Percentiles rank a stretch among this genome's conserved stretches.
These are phyloP conservation scores for Gymnodraco acuticeps DNA, from an alignment of 2,797 vertebrate species.

Conservation along the genomic window DNA sequence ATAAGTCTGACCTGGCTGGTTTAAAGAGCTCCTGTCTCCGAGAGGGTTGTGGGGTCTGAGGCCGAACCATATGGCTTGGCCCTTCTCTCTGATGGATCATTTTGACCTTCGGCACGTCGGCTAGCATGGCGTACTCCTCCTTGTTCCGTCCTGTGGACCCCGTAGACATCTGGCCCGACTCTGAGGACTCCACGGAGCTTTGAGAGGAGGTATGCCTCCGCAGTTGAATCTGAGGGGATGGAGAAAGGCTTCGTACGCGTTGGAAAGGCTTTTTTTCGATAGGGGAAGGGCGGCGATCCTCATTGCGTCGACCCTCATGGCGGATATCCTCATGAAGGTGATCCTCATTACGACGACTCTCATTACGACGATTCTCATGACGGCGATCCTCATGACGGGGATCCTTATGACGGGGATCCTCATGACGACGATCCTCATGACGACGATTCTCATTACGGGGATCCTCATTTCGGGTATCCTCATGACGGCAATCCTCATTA, in stretches of 20 bases:
- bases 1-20: conserved; percentile 82
- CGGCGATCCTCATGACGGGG: no score
- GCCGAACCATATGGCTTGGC: conserved; percentile 46
- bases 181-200: conserved; percentile 84
- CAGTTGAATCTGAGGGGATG: conserved; percentile 54
- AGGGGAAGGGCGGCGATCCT: conserved; percentile 53
- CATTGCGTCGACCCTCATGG: no score
- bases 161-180: conserved; percentile 67
- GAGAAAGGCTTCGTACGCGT: conserved; percentile 68
- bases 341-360: background rate
- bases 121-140: conserved; percentile 90
- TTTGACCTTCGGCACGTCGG: conserved; percentile 91
- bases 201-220: conserved; percentile 81
- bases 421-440: no score
- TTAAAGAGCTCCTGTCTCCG: conserved; percentile 89
- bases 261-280: conserved; percentile 38
- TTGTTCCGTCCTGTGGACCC: conserved; percentile 85
- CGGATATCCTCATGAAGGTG: background rate
- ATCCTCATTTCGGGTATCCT: no score
- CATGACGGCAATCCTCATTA: no score
- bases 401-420: no score
- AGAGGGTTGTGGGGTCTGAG: conserved; percentile 80
- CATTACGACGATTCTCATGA: no score
- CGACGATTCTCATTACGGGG: no score
- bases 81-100: conserved; percentile 82